Conservation (phyloP, 2,888 invertebrate genomes). For the Liposcelis brunnea region DNA sequence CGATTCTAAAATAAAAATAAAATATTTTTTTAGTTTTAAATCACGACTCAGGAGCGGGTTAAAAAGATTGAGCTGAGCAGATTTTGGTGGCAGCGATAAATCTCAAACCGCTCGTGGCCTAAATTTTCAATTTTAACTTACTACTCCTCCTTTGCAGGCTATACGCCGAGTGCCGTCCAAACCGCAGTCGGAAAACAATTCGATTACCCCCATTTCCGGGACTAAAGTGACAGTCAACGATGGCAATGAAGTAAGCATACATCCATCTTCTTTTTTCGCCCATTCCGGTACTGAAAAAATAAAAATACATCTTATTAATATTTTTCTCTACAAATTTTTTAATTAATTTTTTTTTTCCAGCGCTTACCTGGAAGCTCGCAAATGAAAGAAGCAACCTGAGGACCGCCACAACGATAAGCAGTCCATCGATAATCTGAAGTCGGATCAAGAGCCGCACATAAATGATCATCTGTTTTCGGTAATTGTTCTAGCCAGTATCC, state of each 20-base stretch:
- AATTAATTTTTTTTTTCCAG: too few relatives aligned
- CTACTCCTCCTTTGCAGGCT: slow-evolving; percentile 57
- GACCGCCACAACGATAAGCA: slow-evolving; percentile 54
- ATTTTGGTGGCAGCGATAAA: too few relatives aligned
- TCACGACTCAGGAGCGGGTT: too few relatives aligned
- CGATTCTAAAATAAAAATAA: slow-evolving; percentile 32
- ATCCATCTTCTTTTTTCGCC: slow-evolving; percentile 45
- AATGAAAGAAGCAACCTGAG: slow-evolving; percentile 58
- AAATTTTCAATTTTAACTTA: too few relatives aligned
- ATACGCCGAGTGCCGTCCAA: slow-evolving; percentile 53
- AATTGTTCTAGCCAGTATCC: slow-evolving; percentile 56
- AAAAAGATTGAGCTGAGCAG: too few relatives aligned
- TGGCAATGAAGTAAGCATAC: slow-evolving; percentile 52
- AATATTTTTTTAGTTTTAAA: slow-evolving; percentile 14
- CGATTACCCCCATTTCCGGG: slow-evolving; percentile 58
- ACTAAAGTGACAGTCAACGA: slow-evolving; percentile 56
- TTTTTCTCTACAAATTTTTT: too few relatives aligned
- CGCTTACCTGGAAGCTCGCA: slow-evolving; percentile 63
- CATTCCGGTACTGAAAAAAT: slow-evolving; percentile 46
- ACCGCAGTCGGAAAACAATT: slow-evolving; percentile 56
- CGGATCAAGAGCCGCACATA: slow-evolving; percentile 60
- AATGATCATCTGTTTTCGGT: slow-evolving; percentile 42
- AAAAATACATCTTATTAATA: not conserved
- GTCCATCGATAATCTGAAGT: slow-evolving; percentile 63
- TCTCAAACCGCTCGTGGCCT: too few relatives aligned